Evolutionary conservation across 2,113 vertebrate species (phyloP).

Genomic region (Diadophis punctatus): DNA sequence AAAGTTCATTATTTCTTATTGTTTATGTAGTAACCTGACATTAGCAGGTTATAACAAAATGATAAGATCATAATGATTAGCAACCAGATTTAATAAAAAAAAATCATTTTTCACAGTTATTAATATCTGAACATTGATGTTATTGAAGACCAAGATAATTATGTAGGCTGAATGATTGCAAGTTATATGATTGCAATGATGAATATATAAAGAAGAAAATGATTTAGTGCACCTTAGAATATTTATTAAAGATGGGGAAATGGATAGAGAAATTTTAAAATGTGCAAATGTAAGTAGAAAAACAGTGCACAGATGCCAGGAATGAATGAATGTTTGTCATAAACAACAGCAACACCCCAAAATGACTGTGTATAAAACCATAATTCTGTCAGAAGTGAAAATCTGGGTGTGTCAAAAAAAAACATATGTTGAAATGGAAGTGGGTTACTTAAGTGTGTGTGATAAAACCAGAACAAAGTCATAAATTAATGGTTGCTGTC

Average conservation of each 20-base stretch:
- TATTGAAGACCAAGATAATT: not conserved
- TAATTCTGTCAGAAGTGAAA: not conserved
- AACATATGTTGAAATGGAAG: not conserved
- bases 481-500: not conserved
- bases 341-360: not conserved
- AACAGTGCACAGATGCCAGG: not conserved
- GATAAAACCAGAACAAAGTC: not conserved
- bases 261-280: not conserved
- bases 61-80: not conserved
- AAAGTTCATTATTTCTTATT: not conserved
- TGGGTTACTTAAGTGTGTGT: not conserved
- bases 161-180: not conserved
- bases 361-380: not conserved
- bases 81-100: not conserved
- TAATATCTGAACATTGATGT: not conserved
- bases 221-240: not conserved
- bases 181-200: not conserved
- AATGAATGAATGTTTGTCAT: not conserved
- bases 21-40: not conserved
- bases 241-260: not conserved
- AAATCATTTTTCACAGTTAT: not conserved
- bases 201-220: not conserved
- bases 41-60: not conserved
- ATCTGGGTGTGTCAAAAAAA: not conserved
- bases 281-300: not conserved